These are phyloP conservation scores for Lepus timidus DNA, from an alignment of 2,113 vertebrate species.

Conservation along the genomic window DNA sequence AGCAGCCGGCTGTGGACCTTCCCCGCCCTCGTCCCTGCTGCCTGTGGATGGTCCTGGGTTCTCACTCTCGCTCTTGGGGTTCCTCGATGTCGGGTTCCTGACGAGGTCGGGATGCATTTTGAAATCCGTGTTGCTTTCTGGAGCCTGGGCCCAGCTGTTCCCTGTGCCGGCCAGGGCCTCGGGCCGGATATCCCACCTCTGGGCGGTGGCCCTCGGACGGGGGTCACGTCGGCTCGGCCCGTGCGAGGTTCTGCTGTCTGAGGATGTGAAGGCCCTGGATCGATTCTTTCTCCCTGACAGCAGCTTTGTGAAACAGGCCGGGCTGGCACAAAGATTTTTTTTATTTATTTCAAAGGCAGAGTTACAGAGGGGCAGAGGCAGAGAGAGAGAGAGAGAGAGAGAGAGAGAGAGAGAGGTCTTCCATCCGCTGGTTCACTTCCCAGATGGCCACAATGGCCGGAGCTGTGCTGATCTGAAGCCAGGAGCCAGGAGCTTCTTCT, in stretches of 20 bases:
- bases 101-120: fast-evolving
- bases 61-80: too few relatives aligned
- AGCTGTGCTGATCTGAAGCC: too few relatives aligned
- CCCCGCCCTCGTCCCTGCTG: too few relatives aligned
- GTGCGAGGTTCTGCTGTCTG: background rate
- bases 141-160: background rate
- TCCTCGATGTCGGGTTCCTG: background rate
- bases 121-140: background rate
- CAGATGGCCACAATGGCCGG: too few relatives aligned
- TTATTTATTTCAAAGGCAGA: too few relatives aligned
- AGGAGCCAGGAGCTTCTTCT: too few relatives aligned
- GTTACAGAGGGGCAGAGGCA: background rate
- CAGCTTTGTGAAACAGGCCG: background rate
- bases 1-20: background rate
- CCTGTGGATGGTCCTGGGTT: too few relatives aligned
- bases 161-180: too few relatives aligned
- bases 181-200: background rate
- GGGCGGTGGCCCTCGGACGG: background rate
- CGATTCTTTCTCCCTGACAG: background rate
- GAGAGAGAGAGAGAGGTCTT: background rate
- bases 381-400: background rate
- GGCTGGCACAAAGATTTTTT: background rate
- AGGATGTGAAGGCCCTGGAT: background rate
- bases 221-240: background rate
- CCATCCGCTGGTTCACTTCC: too few relatives aligned